Evolutionary conservation across 1,140 invertebrate genomes (phyloP).

Genomic region (Heliconius hermathena): DNA sequence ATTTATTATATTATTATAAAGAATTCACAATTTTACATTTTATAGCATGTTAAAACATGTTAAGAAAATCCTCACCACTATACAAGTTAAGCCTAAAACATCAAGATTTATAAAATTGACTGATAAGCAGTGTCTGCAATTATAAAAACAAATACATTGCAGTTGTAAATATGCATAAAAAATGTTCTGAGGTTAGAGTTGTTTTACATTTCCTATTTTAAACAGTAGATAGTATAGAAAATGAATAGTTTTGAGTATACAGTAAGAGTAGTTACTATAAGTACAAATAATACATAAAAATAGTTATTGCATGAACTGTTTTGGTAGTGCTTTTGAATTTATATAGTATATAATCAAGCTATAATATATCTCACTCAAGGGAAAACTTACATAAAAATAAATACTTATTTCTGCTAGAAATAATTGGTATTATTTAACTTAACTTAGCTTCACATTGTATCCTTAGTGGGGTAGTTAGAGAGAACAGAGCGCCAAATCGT

Average conservation of each 20-base stretch:
- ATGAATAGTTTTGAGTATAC: not conserved
- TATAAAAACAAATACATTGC: not conserved
- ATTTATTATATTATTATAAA: slow-evolving; percentile 52
- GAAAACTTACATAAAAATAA: slow-evolving; percentile 35
- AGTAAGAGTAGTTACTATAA: not conserved
- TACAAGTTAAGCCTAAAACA: slow-evolving; percentile 29
- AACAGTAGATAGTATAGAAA: not conserved
- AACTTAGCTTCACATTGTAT: too few relatives aligned
- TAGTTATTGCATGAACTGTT: not conserved
- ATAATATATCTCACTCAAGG: slow-evolving; percentile 30
- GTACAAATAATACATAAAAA: not conserved
- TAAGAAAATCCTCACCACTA: slow-evolving; percentile 8
- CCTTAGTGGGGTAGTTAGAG: too few relatives aligned
- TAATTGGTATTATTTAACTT: slow-evolving; percentile 10
- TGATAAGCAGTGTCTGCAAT: slow-evolving; percentile 1
- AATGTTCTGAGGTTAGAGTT: not conserved
- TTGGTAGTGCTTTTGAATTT: not conserved
- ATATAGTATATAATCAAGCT: not conserved
- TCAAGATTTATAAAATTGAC: slow-evolving; percentile 19
- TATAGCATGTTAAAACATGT: slow-evolving; percentile 37
- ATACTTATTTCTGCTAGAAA: slow-evolving; percentile 32
- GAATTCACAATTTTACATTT: slow-evolving; percentile 50
- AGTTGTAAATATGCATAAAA: not conserved
- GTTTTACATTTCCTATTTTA: not conserved
- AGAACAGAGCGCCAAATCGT: too few relatives aligned